Conservation (phyloP, 2,888 invertebrate genomes). For the Drosophila peninsularis region DNA sequence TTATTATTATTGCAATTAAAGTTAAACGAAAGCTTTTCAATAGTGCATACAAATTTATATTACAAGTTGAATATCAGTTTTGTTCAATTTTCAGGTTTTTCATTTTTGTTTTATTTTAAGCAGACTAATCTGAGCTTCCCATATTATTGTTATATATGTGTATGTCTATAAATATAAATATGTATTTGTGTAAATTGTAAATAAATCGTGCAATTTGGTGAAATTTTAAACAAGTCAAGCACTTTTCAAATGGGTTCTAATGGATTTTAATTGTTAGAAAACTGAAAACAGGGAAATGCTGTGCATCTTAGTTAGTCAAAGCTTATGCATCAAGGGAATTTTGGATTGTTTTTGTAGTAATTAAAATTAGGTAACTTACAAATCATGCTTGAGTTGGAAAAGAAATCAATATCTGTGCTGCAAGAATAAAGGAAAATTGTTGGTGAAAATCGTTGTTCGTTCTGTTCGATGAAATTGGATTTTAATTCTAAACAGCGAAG, state of each 20-base stretch:
- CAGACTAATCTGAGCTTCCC: not conserved
- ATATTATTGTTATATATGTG: slow-evolving; percentile 3
- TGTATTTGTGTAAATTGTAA: slow-evolving; percentile 34
- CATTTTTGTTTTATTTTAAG: not conserved
- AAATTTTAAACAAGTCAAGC: slow-evolving; percentile 17
- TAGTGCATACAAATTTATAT: not conserved
- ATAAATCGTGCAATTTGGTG: slow-evolving; percentile 42
- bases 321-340: not conserved
- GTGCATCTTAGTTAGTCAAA: not conserved
- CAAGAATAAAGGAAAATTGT: too few species aligned
- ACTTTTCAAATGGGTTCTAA: not conserved
- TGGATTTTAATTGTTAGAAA: too few species aligned
- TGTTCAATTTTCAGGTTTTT: not conserved
- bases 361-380: not conserved
- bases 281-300: not conserved
- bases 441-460: too few species aligned
- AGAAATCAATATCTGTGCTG: too few species aligned
- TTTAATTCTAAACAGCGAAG: too few species aligned
- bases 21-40: not conserved
- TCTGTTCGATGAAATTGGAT: too few species aligned
- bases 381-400: not conserved
- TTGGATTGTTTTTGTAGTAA: not conserved
- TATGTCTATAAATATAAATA: slow-evolving; percentile 3
- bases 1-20: slow-evolving; percentile 1
- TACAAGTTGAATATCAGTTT: not conserved